Evolutionary conservation across 2,113 vertebrate species (phyloP).

Genomic region (Macquaria ambigua): DNA sequence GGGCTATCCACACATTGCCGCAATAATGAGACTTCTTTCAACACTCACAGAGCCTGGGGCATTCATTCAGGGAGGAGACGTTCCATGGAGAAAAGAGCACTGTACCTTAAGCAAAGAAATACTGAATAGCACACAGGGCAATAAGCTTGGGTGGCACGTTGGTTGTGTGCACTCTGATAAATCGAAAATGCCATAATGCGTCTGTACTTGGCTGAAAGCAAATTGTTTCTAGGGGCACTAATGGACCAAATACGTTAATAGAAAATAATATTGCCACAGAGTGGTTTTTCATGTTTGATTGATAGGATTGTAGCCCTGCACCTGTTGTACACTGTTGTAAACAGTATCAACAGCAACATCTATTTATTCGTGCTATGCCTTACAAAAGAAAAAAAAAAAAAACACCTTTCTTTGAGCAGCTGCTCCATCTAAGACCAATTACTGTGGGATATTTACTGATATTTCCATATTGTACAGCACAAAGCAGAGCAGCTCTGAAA

Average conservation of each 20-base stretch:
- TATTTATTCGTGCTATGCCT: conserved; percentile 30
- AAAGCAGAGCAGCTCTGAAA: conserved; percentile 35
- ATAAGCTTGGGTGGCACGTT: conserved; percentile 49
- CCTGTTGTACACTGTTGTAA: conserved; percentile 47
- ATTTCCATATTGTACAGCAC: conserved; percentile 36
- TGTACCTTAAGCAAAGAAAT: conserved; percentile 76
- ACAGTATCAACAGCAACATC: conserved; percentile 35
- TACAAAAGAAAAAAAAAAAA: conserved; percentile 31
- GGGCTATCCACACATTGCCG: conserved; percentile 69
- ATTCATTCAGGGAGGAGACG: conserved; percentile 77
- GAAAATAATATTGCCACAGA: conserved; percentile 39
- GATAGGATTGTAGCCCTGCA: conserved; percentile 49
- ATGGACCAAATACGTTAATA: conserved; percentile 55
- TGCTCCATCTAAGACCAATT: conserved; percentile 37
- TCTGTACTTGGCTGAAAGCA: conserved; percentile 52
- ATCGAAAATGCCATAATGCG: conserved; percentile 53
- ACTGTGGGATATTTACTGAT: conserved; percentile 51
- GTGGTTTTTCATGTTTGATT: conserved; percentile 51
- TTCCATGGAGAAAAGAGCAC: conserved; percentile 74
- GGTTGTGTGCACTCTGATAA: conserved; percentile 56
- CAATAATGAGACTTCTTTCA: conserved; percentile 82
- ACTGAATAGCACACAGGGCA: conserved; percentile 68
- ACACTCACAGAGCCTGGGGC: conserved; percentile 76
- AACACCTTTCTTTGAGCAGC: conserved; percentile 40
- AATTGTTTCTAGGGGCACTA: conserved; percentile 47